These are phyloP conservation scores for Todiramphus saurophagus DNA, from an alignment of 2,113 vertebrate genomes.

Conservation along the genomic window DNA sequence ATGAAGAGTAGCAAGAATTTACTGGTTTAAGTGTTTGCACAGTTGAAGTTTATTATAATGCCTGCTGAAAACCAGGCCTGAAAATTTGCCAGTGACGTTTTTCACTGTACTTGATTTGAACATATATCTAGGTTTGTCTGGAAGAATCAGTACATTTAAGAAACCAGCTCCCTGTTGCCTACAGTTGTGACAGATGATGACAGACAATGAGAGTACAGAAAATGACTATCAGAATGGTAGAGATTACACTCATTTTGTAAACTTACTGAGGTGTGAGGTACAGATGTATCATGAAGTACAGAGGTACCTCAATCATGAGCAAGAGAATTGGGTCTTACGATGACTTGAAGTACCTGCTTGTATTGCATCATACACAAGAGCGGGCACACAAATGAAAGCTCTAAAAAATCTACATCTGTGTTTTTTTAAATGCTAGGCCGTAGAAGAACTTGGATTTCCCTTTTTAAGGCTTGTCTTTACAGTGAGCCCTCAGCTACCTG, in stretches of 20 bases:
- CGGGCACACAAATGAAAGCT: not conserved
- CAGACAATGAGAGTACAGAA: not conserved
- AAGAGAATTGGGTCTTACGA: not conserved
- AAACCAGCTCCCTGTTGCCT: not conserved
- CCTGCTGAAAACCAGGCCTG: not conserved
- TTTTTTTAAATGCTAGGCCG: not conserved
- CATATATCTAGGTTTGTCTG: not conserved
- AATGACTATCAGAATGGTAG: not conserved
- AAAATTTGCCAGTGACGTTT: not conserved
- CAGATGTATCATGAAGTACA: not conserved
- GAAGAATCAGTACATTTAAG: not conserved
- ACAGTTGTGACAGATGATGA: not conserved
- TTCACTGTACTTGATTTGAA: not conserved
- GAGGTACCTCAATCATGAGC: not conserved
- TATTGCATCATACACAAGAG: not conserved
- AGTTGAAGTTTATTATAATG: not conserved
- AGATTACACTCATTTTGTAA: not conserved
- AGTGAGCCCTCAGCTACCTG: not conserved
- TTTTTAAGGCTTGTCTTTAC: not conserved
- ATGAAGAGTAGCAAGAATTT: not conserved
- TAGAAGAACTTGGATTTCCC: not conserved
- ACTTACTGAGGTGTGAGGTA: not conserved
- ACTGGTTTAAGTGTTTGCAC: not conserved
- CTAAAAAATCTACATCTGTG: not conserved
- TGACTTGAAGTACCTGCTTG: not conserved